Percentiles rank a stretch among this genome's conserved stretches.
phyloP scores from a whole-genome alignment of 2,797 vertebrate genomes.

The Chrysocyon brachyurus region DNA sequence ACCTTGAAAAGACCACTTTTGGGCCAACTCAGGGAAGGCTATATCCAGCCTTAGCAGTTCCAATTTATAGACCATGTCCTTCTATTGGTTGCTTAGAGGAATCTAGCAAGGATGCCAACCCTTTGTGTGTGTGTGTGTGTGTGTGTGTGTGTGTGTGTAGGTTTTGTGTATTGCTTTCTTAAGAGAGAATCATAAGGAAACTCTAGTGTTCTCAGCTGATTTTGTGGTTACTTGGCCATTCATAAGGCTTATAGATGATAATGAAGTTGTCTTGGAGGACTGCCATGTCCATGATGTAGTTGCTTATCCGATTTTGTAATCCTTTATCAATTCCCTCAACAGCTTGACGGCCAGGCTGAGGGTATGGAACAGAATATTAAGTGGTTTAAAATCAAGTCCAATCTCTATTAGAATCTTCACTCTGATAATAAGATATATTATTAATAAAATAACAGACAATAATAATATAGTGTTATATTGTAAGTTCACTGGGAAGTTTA shows the following conservation, averaged over 20 bases:
- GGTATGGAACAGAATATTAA: conserved; percentile 72
- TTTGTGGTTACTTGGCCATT: conserved; percentile 32
- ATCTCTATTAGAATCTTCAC: conserved; percentile 39
- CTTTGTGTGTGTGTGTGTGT: conserved; percentile 31
- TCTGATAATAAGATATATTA: conserved; percentile 53
- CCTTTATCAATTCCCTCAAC: conserved; percentile 62
- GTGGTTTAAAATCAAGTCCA: conserved; percentile 65
- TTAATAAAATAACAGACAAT: conserved; percentile 56
- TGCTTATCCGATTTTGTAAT: conserved; percentile 62
- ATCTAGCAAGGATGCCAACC: not conserved
- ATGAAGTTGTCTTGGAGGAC: conserved; percentile 67
- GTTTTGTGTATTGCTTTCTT: conserved; percentile 62
- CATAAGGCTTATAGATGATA: conserved; percentile 19
- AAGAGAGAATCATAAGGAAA: conserved; percentile 53
- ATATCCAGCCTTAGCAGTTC: not conserved
- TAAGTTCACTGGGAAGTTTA: not conserved
- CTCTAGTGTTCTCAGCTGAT: conserved; percentile 65
- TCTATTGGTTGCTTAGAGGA: not conserved
- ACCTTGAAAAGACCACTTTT: not conserved
- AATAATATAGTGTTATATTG: not conserved
- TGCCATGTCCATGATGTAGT: conserved; percentile 64
- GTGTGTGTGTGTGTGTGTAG: not conserved
- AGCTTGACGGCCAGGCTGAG: conserved; percentile 36
- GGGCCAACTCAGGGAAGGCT: not conserved
- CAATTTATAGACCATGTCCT: fast-evolving